These are phyloP conservation scores for Brachypalpus laphriformis DNA, from an alignment of 2,888 invertebrate species.

Conservation along the genomic window DNA sequence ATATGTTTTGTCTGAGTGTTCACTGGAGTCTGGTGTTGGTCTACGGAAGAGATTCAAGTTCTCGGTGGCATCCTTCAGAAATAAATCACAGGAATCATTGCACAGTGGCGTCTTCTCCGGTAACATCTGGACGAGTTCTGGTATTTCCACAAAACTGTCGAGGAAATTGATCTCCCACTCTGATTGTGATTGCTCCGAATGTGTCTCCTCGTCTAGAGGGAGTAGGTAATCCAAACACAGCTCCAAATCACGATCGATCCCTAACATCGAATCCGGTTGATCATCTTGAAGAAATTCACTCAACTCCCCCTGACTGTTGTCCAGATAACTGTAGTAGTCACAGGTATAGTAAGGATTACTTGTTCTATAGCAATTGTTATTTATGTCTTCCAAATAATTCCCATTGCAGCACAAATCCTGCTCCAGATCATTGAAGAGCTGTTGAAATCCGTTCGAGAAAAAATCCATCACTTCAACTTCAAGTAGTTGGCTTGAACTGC, in stretches of 20 bases:
- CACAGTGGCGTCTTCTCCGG: slow-evolving; percentile 85
- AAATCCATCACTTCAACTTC: slow-evolving; percentile 79
- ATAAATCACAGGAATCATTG: slow-evolving; percentile 84
- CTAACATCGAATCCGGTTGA: slow-evolving; percentile 51
- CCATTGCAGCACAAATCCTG: slow-evolving; percentile 73
- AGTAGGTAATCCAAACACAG: slow-evolving; percentile 73
- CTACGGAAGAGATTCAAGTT: slow-evolving; percentile 77
- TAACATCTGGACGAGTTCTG: slow-evolving; percentile 80
- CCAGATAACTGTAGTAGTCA: slow-evolving; percentile 70
- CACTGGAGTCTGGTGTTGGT: slow-evolving; percentile 2
- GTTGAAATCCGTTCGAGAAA: slow-evolving; percentile 82
- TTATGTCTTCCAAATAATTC: slow-evolving; percentile 67
- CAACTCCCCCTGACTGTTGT: slow-evolving; percentile 38
- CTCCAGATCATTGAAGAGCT: slow-evolving; percentile 81
- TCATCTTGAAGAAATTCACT: slow-evolving; percentile 58
- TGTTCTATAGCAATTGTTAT: slow-evolving; percentile 21
- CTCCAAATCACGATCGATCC: slow-evolving; percentile 73
- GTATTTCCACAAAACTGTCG: slow-evolving; percentile 81
- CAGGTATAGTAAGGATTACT: slow-evolving; percentile 55
- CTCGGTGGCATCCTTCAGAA: slow-evolving; percentile 83
- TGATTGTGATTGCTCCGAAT: slow-evolving; percentile 64
- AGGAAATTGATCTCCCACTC: slow-evolving; percentile 81
- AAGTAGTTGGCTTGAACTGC: slow-evolving; percentile 46
- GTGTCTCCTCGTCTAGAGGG: slow-evolving; percentile 46
- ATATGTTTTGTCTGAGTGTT: slow-evolving; percentile 85